Conservation (phyloP, 1,140 invertebrate species). For the Yoshiicerus persimilis region DNA sequence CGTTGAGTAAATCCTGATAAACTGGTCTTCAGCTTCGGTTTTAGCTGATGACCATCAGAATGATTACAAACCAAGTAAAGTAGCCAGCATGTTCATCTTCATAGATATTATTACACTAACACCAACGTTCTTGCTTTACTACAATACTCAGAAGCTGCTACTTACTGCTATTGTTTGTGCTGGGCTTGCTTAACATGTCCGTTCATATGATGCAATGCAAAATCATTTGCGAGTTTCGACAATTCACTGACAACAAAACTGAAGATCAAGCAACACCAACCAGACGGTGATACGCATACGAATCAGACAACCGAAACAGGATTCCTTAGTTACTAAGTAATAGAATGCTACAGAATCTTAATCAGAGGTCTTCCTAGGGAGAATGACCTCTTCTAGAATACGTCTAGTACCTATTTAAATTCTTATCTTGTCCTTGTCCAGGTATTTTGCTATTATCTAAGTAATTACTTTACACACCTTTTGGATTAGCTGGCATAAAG, state of each 20-base stretch:
- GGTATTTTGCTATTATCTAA: neutral
- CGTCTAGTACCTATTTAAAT: neutral
- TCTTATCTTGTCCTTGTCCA: slow-evolving; percentile 8
- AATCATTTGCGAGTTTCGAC: neutral
- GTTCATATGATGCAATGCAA: neutral
- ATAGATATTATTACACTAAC: neutral
- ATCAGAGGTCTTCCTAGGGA: neutral
- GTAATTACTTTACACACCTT: neutral
- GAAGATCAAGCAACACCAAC: neutral
- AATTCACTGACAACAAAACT: neutral
- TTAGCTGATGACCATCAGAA: slow-evolving; percentile 27
- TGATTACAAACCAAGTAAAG: neutral
- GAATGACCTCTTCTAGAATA: slow-evolving; percentile 15
- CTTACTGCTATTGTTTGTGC: neutral
- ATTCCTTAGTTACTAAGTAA: neutral
- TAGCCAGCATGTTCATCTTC: neutral
- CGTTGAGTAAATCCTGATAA: slow-evolving; percentile 29
- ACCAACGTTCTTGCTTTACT: neutral
- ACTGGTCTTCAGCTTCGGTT: slow-evolving; percentile 39
- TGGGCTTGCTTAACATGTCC: neutral
- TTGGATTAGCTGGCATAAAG: neutral
- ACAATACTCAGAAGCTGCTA: neutral
- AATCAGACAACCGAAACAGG: slow-evolving; percentile 18
- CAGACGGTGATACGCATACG: neutral
- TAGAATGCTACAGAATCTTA: slow-evolving; percentile 1